Percentiles rank a stretch among this genome's conserved stretches.
phyloP scores from a whole-genome alignment of 2,888 invertebrate genomes.

The Pristionchus entomophagus region DNA sequence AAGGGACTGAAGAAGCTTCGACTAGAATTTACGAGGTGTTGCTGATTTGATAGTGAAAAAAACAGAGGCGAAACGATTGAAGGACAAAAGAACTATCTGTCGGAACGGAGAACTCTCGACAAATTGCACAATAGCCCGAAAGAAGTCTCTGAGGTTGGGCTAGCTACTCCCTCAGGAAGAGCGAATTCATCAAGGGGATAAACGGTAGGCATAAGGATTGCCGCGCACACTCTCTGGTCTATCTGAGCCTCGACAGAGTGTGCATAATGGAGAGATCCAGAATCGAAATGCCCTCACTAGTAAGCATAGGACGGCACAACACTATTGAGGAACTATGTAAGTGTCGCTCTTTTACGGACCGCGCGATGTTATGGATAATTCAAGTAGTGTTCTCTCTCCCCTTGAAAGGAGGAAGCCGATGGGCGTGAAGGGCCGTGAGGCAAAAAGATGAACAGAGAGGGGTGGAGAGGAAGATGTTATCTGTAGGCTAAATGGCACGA shows the following conservation, averaged over 20 bases:
- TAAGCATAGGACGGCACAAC: not conserved
- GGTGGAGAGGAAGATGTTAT: not conserved
- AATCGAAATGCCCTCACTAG: not conserved
- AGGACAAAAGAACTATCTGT: no score
- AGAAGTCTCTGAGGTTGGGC: no score
- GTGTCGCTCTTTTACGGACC: constrained; percentile 13
- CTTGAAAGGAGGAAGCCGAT: constrained; percentile 7
- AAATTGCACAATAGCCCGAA: no score
- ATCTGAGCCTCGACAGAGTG: no score
- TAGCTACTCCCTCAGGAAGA: no score
- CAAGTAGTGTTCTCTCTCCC: not conserved
- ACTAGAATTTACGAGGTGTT: not conserved
- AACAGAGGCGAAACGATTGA: no score
- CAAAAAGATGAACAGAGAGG: constrained; percentile 23
- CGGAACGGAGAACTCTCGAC: no score
- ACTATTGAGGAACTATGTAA: not conserved
- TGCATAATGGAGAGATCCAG: no score
- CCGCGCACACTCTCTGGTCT: no score
- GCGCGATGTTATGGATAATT: constrained; percentile 28
- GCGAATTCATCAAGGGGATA: no score
- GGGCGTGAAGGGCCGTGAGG: not conserved
- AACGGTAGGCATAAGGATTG: no score
- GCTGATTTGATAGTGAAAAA: not conserved
- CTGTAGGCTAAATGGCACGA: not conserved
- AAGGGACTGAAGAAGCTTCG: no score